Conservation (phyloP, 2,113 vertebrate genomes). For the Onychorhynchus coronatus region DNA sequence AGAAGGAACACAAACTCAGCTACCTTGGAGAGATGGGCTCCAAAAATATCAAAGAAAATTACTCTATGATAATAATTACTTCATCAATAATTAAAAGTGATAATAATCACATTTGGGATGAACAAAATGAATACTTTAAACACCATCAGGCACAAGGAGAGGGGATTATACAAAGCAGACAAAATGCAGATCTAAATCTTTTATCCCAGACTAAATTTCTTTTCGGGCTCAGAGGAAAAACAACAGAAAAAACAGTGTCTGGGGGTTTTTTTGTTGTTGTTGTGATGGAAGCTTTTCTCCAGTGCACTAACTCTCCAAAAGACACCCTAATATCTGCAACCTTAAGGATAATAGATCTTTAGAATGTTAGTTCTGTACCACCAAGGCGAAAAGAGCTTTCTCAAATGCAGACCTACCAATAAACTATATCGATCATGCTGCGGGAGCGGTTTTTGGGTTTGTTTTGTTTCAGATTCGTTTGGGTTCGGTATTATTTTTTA, state of each 20-base stretch:
- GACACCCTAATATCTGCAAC: neutral
- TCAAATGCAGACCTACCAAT: neutral
- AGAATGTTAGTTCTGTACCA: neutral
- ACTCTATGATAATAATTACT: neutral
- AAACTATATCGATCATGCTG: neutral
- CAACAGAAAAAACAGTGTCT: neutral
- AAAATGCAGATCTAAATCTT: neutral
- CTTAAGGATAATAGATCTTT: neutral
- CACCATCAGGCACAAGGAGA: neutral
- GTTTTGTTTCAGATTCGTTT: too few relatives aligned
- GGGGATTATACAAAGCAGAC: neutral
- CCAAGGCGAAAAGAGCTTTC: neutral
- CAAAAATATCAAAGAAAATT: slow-evolving; percentile 15
- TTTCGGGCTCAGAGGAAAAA: neutral
- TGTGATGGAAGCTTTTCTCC: neutral
- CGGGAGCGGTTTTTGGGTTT: neutral
- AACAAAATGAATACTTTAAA: neutral
- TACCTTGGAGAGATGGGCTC: neutral
- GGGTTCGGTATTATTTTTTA: too few relatives aligned
- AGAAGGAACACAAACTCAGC: neutral
- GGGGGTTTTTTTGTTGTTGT: neutral
- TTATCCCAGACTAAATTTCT: neutral
- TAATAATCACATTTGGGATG: neutral
- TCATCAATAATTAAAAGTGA: slow-evolving; percentile 44
- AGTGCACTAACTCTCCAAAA: neutral